Conservation (phyloP, 2,888 invertebrate species). For the Hyles lineata region DNA sequence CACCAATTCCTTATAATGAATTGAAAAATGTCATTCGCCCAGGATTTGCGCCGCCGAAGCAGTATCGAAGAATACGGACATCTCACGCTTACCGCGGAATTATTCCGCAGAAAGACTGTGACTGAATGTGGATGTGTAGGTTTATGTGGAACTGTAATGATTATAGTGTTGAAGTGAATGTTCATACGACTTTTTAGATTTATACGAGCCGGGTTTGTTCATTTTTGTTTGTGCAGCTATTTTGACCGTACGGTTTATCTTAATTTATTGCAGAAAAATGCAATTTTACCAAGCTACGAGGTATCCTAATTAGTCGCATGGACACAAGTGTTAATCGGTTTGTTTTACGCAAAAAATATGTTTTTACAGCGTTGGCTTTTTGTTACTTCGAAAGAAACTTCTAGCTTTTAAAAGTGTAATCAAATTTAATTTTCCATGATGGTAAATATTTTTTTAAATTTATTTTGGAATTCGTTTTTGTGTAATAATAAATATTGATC, state of each 20-base stretch:
- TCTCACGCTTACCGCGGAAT: too few species aligned
- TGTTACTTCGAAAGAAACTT: not conserved
- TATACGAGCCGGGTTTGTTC: not conserved
- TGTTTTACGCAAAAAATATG: not conserved
- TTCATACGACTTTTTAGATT: conserved; percentile 10
- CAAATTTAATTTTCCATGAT: conserved; percentile 8
- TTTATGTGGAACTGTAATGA: not conserved
- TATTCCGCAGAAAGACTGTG: not conserved
- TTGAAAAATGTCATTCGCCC: too few species aligned
- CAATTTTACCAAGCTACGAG: not conserved
- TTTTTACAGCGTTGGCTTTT: not conserved
- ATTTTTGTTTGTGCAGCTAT: not conserved
- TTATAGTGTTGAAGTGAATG: not conserved
- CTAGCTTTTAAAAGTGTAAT: not conserved
- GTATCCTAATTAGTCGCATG: conserved; percentile 6
- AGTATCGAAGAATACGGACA: not conserved
- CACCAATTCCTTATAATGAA: too few species aligned
- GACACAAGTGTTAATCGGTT: not conserved
- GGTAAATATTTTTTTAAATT: not conserved
- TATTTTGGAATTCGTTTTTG: not conserved
- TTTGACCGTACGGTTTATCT: not conserved
- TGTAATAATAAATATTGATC: conserved; percentile 5
- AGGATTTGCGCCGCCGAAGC: too few species aligned
- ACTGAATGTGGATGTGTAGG: conserved; percentile 12
- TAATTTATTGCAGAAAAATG: not conserved